Base-by-base conservation (phyloP, 2,888 invertebrate genomes). In the Camptogramma bilineatum region DNA sequence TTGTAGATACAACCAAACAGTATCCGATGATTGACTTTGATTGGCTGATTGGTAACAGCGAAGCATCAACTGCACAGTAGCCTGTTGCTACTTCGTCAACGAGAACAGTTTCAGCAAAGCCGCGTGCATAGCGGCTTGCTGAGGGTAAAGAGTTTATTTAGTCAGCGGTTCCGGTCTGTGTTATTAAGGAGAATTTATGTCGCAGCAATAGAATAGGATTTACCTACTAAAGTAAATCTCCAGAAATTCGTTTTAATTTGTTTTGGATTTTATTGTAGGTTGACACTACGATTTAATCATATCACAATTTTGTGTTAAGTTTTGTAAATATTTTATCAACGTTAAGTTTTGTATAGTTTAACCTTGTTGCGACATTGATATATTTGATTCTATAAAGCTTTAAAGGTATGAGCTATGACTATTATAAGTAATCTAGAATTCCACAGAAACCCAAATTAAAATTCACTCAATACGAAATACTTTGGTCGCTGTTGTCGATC, bases 1-100 rank as follows among this genome's bases (percentile, higher is more conserved):
- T 93, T 93, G 86, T 93, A 93, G 93, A 93, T 93, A 86, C 92
- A 87, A 86, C 88, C 78, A 93, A 93, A 92, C 91, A 93, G 85
- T 90, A 87, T 88, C 92, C 92, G 91, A 92, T 93, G 92, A 87
- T 93, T 90, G 93, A 93, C 92, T 93, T 92, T 91, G 93, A 93
- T 91, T 93, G 93, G 93, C 93, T 93, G 88, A 86, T 93, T 77
- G 84, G 83, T 91, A 90, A 87, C 89, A 87, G 83, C 86, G 91
- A 90, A 79, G 84, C 87, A 71, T 78, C 91, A 66, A 73, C 90
- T 67, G 79, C 87, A 77, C 87, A 90, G 79, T 91, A 91, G 84
- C 82, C 81, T 77, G 85, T 84, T 73, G 78, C 82, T 79, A 81
- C 84, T 66, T 77, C 86, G 78, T 75, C 85, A 79, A 80, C 86